Conservation (phyloP, 2,113 vertebrate species). For the Pithys albifrons region DNA sequence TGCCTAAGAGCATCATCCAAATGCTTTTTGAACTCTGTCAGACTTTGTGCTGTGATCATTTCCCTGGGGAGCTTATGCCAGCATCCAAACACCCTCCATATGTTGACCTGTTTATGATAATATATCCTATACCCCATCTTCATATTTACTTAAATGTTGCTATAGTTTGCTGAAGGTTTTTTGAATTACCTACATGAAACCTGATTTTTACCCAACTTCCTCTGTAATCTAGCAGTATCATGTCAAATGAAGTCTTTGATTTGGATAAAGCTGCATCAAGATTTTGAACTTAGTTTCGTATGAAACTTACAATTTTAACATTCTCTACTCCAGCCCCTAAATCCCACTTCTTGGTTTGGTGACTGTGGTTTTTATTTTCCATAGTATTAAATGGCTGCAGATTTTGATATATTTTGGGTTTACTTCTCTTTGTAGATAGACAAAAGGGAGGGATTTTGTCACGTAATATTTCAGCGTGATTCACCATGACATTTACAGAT, state of each 20-base stretch:
- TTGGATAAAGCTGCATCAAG: not conserved
- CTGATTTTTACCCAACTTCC: not conserved
- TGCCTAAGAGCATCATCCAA: not conserved
- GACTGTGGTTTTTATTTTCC: not conserved
- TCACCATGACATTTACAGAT: not conserved
- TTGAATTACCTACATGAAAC: not conserved
- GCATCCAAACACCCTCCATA: not conserved
- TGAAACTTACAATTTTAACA: not conserved
- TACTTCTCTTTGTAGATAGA: not conserved
- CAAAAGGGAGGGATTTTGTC: not conserved
- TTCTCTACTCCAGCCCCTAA: accelerated
- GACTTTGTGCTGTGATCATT: not conserved
- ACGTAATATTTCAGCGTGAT: not conserved
- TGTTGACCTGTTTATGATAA: not conserved
- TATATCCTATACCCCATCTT: not conserved
- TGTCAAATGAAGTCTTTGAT: not conserved
- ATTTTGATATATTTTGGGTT: not conserved
- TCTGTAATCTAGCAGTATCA: not conserved
- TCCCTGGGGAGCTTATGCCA: not conserved
- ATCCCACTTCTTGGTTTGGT: not conserved
- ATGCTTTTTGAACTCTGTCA: not conserved
- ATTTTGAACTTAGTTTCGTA: not conserved
- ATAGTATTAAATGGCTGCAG: not conserved
- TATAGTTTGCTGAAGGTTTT: not conserved
- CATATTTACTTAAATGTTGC: not conserved